Percentiles rank a stretch among this genome's conserved stretches.
phyloP scores from a whole-genome alignment of 2,797 vertebrate species.

The Myotis daubentonii region DNA sequence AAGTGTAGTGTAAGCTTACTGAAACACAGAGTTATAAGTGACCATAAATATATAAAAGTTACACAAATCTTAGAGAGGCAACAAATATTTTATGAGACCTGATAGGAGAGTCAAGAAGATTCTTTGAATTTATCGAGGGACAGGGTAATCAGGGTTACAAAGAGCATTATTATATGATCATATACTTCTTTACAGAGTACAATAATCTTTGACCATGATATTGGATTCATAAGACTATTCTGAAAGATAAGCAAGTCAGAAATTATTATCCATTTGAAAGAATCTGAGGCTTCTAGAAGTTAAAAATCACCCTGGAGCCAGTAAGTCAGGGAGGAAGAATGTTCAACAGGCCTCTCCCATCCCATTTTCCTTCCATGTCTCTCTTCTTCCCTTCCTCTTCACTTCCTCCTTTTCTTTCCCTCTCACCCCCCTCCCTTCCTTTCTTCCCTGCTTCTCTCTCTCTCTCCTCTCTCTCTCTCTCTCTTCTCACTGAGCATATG shows the following conservation, averaged over 20 bases:
- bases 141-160: neutral
- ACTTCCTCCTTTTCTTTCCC: neutral
- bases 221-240: neutral
- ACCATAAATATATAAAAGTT: neutral
- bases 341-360: fast-evolving
- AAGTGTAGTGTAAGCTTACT: neutral
- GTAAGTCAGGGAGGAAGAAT: neutral
- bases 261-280: neutral
- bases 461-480: fast-evolving
- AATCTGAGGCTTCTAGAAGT: neutral
- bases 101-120: neutral
- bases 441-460: neutral
- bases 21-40: neutral
- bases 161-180: neutral
- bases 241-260: neutral
- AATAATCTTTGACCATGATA: neutral
- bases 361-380: too few relatives aligned
- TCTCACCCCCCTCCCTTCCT: too few relatives aligned
- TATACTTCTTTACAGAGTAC: neutral
- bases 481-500: neutral
- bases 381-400: too few relatives aligned
- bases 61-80: neutral
- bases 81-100: neutral
- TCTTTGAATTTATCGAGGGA: neutral
- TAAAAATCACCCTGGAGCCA: neutral